These are phyloP conservation scores for Saccopteryx leptura DNA, from an alignment of 2,113 vertebrate genomes.

Conservation along the genomic window DNA sequence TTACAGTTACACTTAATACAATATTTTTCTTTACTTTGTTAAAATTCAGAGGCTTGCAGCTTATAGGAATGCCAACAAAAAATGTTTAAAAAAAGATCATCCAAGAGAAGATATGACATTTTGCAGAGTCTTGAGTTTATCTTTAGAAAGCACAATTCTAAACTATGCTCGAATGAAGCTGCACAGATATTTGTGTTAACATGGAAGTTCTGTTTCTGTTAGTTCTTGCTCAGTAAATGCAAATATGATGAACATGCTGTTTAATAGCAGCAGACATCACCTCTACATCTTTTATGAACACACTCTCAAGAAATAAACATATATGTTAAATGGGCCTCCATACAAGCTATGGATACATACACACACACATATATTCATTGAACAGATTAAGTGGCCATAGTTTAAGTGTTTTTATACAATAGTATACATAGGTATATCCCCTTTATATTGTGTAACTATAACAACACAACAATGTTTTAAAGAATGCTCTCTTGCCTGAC, in stretches of 20 bases:
- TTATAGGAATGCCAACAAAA: not conserved
- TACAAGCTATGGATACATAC: not conserved
- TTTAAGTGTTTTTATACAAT: not conserved
- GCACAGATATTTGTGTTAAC: not conserved
- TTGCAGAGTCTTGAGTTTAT: conserved; percentile 9
- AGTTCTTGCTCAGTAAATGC: conserved; percentile 37
- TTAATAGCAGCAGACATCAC: not conserved
- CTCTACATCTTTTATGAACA: not conserved
- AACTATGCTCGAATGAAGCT: not conserved
- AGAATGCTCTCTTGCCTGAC: not conserved
- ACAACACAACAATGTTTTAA: not conserved
- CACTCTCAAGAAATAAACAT: not conserved
- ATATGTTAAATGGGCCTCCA: not conserved
- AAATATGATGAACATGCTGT: not conserved
- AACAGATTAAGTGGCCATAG: not conserved
- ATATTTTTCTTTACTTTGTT: not conserved
- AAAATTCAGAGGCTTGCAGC: not conserved
- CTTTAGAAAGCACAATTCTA: conserved; percentile 48
- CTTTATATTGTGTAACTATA: not conserved
- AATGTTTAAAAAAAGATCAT: conserved; percentile 18
- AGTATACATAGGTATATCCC: rapidly evolving
- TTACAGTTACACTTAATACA: not conserved
- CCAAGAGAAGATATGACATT: conserved; percentile 38
- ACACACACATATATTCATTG: rapidly evolving
- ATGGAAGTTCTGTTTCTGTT: conserved; percentile 31